Base-by-base conservation (phyloP, 2,113 vertebrate genomes). In the Manacus vitellinus region DNA sequence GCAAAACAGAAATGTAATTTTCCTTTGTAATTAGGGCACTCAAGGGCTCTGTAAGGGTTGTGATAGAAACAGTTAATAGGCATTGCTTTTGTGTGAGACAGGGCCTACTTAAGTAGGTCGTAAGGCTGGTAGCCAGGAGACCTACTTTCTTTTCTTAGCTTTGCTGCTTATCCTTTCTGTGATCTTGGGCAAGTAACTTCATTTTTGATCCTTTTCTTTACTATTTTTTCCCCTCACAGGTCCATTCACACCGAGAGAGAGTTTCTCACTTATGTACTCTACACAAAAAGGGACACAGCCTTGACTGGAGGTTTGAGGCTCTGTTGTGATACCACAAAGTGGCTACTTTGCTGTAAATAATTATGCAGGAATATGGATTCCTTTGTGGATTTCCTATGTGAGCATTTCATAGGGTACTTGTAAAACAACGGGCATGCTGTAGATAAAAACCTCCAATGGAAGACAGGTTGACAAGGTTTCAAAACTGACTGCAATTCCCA, bases 51-150 rank as follows among this genome's bases (percentile, higher is more conserved):
- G 10, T 52, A 81, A 35, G 51, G 51, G 44, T 37, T 81, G 66
- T 47, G 77, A 95, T 27, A 91, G 65, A 75, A 95, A 62, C 80
- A 94, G 91, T 89, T 92, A 92, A 84, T 43, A 81, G 52, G 68
- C 72, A 37, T 59, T 84, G 44, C 61, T 70, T 93, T 81, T 93
- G 71, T 89, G 54, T 8, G 13, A 95, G 55, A 66, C 43, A 11
- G 44, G 43, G 30, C 61, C 75, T 88, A 44, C 72, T 94, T 88
- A 96, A 94, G 63, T 93, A 93, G 94, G 94, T 91, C 7, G 7
- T 0, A 2, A 88, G 92, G 86, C 86, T 74, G 54, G 79, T 88
- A 92, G 76, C 91, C 91, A 94, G 72, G 79, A 95, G 44, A 78
- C 86, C 59, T 56, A 67, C 35, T 62, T 96, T 94, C 79, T 68